Base-by-base conservation (phyloP, 2,888 invertebrate genomes). In the Scaptomyza polygonia region DNA sequence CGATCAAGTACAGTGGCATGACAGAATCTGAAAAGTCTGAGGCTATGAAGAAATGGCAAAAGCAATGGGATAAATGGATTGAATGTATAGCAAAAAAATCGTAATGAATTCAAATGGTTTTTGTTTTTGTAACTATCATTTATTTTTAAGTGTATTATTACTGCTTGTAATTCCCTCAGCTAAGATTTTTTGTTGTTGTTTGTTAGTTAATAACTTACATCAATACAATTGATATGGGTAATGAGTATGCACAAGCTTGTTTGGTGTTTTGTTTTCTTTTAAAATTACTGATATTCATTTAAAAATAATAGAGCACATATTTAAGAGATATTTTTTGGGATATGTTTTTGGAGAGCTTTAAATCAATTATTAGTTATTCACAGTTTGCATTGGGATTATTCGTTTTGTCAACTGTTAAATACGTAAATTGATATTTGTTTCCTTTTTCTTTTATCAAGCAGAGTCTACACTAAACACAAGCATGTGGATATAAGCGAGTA, bases 1-100 rank as follows among this genome's bases (percentile, higher is more conserved):
- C 96, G 0, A 92, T 97, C 18, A 91, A 91, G 14, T 96, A 95
- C 85, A 96, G 96, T 85, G 93, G 94, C 1, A 89, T 96, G 83
- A 90, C 89, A 4, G 69, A 79, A 0, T 56, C 54, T 0, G 92
- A 93, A 25, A 94, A 94, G 78, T 57, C 56, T 0, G 54, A 70
- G 0, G 95, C 94, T 0, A 66, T 93, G 0, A 48, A 59, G 0
- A 91, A 91, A 43, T 96, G 95, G 93, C 74, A 92, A 58, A 32
- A 27, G 0, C 90, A 92, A 51, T 96, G 95, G 95, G 86, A 93
- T 30, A 57, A 77, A 3, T 95, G 94, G 88, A 90, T 95, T 34
- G 88, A 69, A 0, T 91, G 64, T 3, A 30, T 88, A 4, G 40
- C 68, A 3, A 66, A 59, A 12, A 27, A 51, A 4, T 7, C 27